Base-by-base conservation (phyloP, 2,888 invertebrate species). In the Drosophila glabriapex region DNA sequence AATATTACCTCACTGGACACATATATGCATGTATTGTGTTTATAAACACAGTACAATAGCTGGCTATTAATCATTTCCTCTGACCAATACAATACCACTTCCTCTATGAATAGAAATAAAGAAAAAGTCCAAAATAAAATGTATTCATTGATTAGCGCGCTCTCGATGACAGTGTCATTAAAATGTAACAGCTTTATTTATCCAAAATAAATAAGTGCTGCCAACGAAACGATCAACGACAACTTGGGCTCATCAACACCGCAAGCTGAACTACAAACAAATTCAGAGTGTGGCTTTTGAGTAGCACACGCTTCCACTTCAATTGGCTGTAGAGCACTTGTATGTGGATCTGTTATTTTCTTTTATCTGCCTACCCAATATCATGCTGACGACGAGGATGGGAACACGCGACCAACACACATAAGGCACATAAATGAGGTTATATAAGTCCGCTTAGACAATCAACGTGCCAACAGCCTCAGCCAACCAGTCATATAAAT, bases 11-110 rank as follows among this genome's bases (percentile, higher is more conserved):
- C 25, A 28, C 28, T 43, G 50, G 29, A 55, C 41, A 25, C 33
- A 64, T 29, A 35, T 60, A 28, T 50, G n/a, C 1, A 41, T 53
- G 63, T 53, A 60, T 56, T 5, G 35, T 41, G n/a, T 22, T n/a
- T 59, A 67, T 63, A 66, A 63, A 63, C 59, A 73, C 54, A 73
- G 61, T 68, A 72, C 62, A 88, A 82, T 73, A 50, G 68, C 7
- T 16, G 31, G 49, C 56, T 62, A 88, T 88, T 75, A 85, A 84
- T 88, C 83, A 84, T 78, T 88, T 84, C 83, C 86, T 69, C n/a
- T 75, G 65, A 60, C 63, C 65, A 79, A 71, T 65, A 41, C 72
- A 72, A 72, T 52, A 49, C 62, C 35, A 73, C 56, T 85, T 83
- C 86, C 89, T 71, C 62, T 68, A 29, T 19, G 14, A 43, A 53